A percentile compares a stretch with the other conserved stretches of the same genome.
Evolutionary conservation across 2,113 vertebrate species (phyloP).

Genomic region (Mastomys natalensis): DNA sequence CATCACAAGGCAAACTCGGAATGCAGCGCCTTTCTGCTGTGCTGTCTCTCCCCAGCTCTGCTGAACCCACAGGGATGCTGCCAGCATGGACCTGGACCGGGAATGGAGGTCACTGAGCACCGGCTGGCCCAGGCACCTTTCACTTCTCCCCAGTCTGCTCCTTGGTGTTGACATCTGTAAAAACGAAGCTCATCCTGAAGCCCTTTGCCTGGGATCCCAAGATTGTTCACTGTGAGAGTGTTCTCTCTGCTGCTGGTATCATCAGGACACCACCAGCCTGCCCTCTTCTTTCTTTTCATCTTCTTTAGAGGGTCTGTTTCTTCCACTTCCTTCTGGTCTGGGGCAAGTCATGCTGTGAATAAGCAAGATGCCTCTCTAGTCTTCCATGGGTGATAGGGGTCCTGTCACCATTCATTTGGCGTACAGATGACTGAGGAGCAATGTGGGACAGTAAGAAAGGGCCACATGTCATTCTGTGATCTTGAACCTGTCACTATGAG

Average conservation of each 20-base stretch:
- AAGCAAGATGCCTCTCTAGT: accelerated
- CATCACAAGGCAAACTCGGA: background rate
- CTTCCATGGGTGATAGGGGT: background rate
- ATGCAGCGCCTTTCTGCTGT: background rate
- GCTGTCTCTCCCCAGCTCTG: background rate
- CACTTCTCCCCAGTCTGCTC: background rate
- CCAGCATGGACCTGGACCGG: background rate
- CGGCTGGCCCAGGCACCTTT: background rate
- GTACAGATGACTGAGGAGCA: background rate
- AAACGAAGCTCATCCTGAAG: background rate
- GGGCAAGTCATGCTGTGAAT: background rate
- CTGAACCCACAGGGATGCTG: background rate
- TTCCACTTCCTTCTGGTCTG: too few relatives aligned
- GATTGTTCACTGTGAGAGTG: background rate
- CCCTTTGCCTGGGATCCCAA: background rate
- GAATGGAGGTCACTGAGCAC: background rate
- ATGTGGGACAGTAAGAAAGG: background rate
- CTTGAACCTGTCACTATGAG: accelerated
- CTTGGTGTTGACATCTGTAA: background rate
- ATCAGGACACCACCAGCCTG: background rate
- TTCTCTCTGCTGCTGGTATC: background rate
- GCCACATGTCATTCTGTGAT: background rate
- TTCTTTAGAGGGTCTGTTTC: background rate
- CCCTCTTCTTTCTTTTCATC: background rate
- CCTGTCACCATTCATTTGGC: background rate